Base-by-base conservation (phyloP, 1,140 invertebrate species). In the Bombus vancouverensis region DNA sequence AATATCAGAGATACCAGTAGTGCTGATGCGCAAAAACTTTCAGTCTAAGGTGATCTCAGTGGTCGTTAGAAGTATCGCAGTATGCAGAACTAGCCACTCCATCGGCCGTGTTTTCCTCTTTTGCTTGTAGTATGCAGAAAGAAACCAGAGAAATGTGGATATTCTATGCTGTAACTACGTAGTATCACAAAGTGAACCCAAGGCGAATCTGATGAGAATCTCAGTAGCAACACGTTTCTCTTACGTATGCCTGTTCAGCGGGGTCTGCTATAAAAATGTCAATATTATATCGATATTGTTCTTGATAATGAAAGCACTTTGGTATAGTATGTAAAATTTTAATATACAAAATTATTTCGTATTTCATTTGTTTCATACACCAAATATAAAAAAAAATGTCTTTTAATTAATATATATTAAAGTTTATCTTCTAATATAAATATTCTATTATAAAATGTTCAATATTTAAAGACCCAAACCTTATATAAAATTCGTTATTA, bases 251-350 rank as follows among this genome's bases (percentile, higher is more conserved):
- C 47, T 91, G 89, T 88, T 95, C 95, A 95, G 95, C 95, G 95
- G 94, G 94, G 95, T 95, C 94, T 95, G 95, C 95, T 96, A 96
- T 94, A 96, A 96, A 96, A 96, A 95, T 92, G 93, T 93, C 93
- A 95, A 91, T 92, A 95, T 95, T 95, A 95, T 93, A 95, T 95
- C 93, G 93, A 92, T 89, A 92, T 92, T 90, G 85, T 92, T 84
- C 79, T 90, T 83, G 86, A 85, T 85, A 90, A 77, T 85, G 87
- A 88, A 92, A 89, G 89, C 85, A 90, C 81, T 72, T 81, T 91
- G 88, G 87, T 82, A 89, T 87, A 87, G 80, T 77, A 72, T 88
- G 39, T 80, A 88, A 62, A 22, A 85, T 71, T 76, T 78, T 76
- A 59, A 59, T n/a, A 62, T 76, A 57, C 18, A 77, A 39, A 25